Base-by-base conservation (phyloP, 2,113 vertebrate species). In the Cygnus atratus region DNA sequence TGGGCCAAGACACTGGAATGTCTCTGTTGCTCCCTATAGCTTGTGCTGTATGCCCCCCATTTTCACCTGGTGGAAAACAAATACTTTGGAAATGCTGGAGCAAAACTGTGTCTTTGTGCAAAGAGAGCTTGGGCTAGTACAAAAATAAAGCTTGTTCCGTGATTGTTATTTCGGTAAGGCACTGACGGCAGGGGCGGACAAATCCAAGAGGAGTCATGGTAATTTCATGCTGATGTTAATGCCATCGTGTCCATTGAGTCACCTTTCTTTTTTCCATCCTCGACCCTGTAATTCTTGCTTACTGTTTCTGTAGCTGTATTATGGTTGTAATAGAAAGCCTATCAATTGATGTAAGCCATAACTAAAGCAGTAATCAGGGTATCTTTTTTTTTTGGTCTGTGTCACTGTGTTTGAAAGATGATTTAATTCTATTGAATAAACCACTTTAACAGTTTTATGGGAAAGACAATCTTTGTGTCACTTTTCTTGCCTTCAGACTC, bases 401-500 rank as follows among this genome's bases (percentile, higher is more conserved):
- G 95, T 97, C 96, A 95, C 92, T 97, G 93, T 97, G 93, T 96
- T 96, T 95, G 93, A 91, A 96, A 97, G 91, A 84, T 66, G 37
- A 82, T 95, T 93, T 93, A 58, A 84, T 93, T 96, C 67, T 93
- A 55, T 59, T 85, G 92, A 98, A 98, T 98, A 98, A 98, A 97
- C 17, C 79, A 91, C 84, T 96, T 84, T 61, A 94, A 85, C 84
- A 75, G 78, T 92, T 96, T 96, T 92, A 90, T 90, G 95, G 84
- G 72, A 74, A 88, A 82, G 58, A 72, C 71, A 77, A 35, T 86
- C n/a, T 82, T 67, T 72, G 61, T 13, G 22, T 59, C 5, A 19
- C 12, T 29, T 84, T 44, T 54, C 83, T 25, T 87, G 52, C 55
- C 35, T 84, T 66, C 39, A 58, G 0, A 37, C 33, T 87, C 5